A percentile compares a stretch with the other conserved stretches of the same genome.
Evolutionary conservation across 2,113 vertebrate genomes (phyloP).

Genomic region (Acanthisitta chloris): DNA sequence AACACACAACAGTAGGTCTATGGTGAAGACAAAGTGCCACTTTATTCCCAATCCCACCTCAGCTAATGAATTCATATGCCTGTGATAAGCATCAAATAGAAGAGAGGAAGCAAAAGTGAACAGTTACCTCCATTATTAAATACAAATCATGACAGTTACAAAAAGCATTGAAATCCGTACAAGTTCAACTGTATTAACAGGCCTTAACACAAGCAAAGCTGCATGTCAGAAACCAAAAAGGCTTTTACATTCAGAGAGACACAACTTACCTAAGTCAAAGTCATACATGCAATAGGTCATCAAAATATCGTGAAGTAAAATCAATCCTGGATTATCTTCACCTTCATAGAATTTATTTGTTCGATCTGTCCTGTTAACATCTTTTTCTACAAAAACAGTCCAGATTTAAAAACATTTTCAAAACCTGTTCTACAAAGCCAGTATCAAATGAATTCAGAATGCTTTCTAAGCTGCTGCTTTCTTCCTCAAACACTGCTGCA

Average conservation of each 20-base stretch:
- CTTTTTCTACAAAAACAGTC: constrained; percentile 85
- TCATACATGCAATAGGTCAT: constrained; percentile 99
- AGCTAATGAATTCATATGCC: background rate
- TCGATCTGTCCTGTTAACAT: constrained; percentile 95
- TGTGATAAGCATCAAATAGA: background rate
- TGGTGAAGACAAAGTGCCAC: background rate
- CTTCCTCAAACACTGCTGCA: background rate
- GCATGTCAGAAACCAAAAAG: background rate
- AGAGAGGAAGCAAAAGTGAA: background rate
- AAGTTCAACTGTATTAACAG: background rate
- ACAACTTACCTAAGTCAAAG: constrained; percentile 93
- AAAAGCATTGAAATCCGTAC: background rate
- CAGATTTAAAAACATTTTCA: constrained; percentile 52
- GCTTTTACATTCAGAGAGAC: background rate
- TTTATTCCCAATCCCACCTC: background rate
- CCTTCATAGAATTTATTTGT: constrained; percentile 97
- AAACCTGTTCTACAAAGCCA: constrained; percentile 50
- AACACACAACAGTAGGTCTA: background rate
- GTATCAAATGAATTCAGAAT: constrained; percentile 26
- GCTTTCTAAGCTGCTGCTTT: constrained; percentile 23
- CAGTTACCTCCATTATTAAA: background rate
- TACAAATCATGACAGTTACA: background rate
- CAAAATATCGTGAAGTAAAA: constrained; percentile 94
- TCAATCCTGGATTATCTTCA: constrained; percentile 90
- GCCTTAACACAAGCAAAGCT: background rate